A percentile compares a stretch with the other conserved stretches of the same genome.
Conservation (phyloP, 2,797 vertebrate genomes). For the Catharus ustulatus region DNA sequence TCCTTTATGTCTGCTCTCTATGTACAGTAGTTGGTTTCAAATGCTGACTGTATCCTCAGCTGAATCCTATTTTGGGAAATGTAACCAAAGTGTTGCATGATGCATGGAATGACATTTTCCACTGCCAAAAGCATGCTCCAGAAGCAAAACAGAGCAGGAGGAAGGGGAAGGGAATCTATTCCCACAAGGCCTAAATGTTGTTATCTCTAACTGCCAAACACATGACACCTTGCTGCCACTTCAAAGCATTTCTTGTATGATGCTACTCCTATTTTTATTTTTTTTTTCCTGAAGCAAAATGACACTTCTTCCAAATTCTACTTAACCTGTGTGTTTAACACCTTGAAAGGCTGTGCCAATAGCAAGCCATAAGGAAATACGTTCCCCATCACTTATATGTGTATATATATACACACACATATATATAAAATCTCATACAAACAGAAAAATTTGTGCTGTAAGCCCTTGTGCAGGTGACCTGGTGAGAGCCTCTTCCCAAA, state of each 20-base stretch:
- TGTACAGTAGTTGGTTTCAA: slow-evolving; percentile 16
- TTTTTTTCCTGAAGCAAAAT: slow-evolving; percentile 32
- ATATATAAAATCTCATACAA: neutral
- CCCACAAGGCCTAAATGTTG: neutral
- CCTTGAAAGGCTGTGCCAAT: slow-evolving; percentile 18
- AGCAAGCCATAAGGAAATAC: slow-evolving; percentile 23
- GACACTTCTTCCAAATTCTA: slow-evolving; percentile 31
- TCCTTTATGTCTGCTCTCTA: neutral
- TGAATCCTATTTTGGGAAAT: slow-evolving; percentile 31
- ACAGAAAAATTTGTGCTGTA: neutral
- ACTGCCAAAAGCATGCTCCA: slow-evolving; percentile 58
- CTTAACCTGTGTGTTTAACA: slow-evolving; percentile 51
- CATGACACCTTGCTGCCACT: slow-evolving; percentile 32
- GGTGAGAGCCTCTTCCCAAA: neutral
- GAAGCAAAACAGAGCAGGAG: slow-evolving; percentile 45
- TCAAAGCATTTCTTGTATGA: slow-evolving; percentile 44
- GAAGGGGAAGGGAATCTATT: slow-evolving; percentile 2
- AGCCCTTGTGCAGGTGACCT: neutral
- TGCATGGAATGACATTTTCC: slow-evolving; percentile 32
- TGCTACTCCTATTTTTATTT: neutral
- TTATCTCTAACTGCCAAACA: slow-evolving; percentile 45
- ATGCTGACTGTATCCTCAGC: neutral
- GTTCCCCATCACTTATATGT: neutral
- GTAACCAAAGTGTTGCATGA: slow-evolving; percentile 35
- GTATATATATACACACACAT: too few species aligned